Evolutionary conservation across 2,888 invertebrate genomes (phyloP).

Genomic region (Patella depressa): DNA sequence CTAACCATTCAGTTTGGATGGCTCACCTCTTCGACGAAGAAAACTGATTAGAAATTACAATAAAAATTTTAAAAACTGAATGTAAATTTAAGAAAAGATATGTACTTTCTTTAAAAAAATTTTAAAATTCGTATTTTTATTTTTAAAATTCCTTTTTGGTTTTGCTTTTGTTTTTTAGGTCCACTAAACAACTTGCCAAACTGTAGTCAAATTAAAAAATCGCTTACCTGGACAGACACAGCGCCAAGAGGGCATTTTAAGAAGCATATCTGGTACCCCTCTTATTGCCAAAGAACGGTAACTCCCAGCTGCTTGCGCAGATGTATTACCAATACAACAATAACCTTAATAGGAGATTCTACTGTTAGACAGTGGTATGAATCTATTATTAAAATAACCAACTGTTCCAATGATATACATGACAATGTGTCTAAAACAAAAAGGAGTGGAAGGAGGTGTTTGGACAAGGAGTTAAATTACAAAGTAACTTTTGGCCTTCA

Average conservation of each 20-base stretch:
- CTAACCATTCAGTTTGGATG: too few relatives aligned
- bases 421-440: neutral
- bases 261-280: neutral
- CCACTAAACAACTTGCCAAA: neutral
- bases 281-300: neutral
- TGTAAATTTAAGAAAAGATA: too few relatives aligned
- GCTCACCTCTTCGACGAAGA: too few relatives aligned
- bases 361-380: neutral
- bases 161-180: neutral
- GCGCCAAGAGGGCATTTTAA: neutral
- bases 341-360: neutral
- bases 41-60: too few relatives aligned
- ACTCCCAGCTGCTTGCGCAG: neutral
- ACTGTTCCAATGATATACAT: neutral
- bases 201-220: neutral
- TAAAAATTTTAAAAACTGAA: too few relatives aligned
- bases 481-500: neutral
- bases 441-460: neutral
- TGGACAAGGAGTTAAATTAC: neutral
- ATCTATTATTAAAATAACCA: neutral
- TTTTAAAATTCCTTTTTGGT: too few relatives aligned
- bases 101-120: too few relatives aligned
- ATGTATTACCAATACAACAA: neutral
- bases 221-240: neutral
- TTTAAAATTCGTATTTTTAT: too few relatives aligned